Evolutionary conservation across 2,888 invertebrate genomes (phyloP).

Genomic region (Actias luna): DNA sequence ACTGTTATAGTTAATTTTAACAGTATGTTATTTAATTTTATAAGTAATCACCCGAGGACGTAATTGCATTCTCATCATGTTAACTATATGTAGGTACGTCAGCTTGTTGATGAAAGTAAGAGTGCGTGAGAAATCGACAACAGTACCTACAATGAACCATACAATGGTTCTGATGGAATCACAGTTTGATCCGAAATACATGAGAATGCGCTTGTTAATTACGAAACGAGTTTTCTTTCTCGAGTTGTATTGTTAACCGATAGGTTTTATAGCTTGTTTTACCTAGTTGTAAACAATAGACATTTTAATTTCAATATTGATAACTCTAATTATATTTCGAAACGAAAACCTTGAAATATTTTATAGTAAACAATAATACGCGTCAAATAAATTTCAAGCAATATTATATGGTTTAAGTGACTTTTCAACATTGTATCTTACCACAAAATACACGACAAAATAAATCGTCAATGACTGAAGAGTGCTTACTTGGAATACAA

Average conservation of each 20-base stretch:
- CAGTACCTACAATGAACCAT: conserved; percentile 48
- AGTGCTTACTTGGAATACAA: too few species aligned
- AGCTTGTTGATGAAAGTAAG: conserved; percentile 50
- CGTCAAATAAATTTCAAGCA: too few species aligned
- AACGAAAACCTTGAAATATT: too few species aligned
- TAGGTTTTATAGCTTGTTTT: background rate
- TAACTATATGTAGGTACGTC: conserved; percentile 16
- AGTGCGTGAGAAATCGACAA: conserved; percentile 49
- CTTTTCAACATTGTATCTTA: too few species aligned
- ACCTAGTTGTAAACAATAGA: background rate
- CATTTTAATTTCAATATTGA: background rate
- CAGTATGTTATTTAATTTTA: conserved; percentile 42
- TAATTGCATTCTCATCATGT: conserved; percentile 16
- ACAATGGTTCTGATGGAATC: conserved; percentile 30
- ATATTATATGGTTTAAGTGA: too few species aligned
- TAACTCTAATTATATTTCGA: background rate
- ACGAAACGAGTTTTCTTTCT: conserved; percentile 6
- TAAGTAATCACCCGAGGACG: conserved; percentile 29
- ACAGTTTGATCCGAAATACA: conserved; percentile 11
- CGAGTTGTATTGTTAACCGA: background rate
- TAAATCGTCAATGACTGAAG: too few species aligned
- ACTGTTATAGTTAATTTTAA: conserved; percentile 23
- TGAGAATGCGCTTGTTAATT: conserved; percentile 6
- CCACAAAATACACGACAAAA: too few species aligned
- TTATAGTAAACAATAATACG: too few species aligned